Evolutionary conservation across 2,888 invertebrate species (phyloP).

Genomic region (Brachyptera risi): DNA sequence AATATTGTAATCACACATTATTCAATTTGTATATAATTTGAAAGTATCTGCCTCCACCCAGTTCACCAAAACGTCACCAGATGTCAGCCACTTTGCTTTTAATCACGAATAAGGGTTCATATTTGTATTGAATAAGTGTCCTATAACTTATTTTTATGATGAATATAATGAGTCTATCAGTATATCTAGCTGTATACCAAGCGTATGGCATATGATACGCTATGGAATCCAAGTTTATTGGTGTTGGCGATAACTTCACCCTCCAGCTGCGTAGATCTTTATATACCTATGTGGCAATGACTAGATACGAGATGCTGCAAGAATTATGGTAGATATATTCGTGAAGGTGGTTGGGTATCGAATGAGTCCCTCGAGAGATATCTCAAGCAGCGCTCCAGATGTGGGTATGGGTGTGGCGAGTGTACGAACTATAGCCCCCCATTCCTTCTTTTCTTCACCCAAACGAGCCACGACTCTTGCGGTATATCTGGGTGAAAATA

Average conservation of each 20-base stretch:
- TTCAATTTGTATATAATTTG: too few relatives aligned
- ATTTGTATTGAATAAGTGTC: too few relatives aligned
- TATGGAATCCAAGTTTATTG: neutral
- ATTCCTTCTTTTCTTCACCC: neutral
- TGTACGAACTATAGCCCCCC: neutral
- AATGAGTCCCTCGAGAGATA: slow-evolving; percentile 13
- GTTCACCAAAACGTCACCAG: too few relatives aligned
- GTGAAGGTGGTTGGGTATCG: slow-evolving; percentile 10
- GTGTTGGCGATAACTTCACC: neutral
- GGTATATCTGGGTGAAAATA: slow-evolving; percentile 22
- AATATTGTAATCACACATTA: too few relatives aligned
- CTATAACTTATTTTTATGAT: too few relatives aligned
- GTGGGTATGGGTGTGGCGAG: neutral
- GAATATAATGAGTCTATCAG: too few relatives aligned
- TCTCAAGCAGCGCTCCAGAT: slow-evolving; percentile 1
- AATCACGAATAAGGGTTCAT: too few relatives aligned
- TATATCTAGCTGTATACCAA: too few relatives aligned
- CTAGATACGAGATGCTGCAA: neutral
- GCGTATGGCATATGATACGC: neutral
- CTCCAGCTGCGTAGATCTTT: neutral
- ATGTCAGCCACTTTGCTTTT: too few relatives aligned
- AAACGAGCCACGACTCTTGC: slow-evolving; percentile 17
- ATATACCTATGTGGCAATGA: slow-evolving; percentile 1
- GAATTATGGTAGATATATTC: slow-evolving; percentile 8
- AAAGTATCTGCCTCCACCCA: too few relatives aligned